Conservation (phyloP, 2,797 vertebrate species). For the Enteromius treurensis region DNA sequence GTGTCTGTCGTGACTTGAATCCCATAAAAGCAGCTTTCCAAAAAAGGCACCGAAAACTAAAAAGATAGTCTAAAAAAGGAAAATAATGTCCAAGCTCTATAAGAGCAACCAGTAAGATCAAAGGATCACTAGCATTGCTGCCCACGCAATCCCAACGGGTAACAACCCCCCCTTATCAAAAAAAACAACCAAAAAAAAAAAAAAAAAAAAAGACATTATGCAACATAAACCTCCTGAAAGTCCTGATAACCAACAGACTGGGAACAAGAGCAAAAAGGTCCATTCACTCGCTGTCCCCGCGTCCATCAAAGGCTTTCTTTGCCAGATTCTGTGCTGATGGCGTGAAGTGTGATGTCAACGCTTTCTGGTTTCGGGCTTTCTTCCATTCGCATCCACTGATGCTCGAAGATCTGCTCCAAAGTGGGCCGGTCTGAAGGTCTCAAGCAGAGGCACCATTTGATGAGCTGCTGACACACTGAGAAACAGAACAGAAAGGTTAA, state of each 20-base stretch:
- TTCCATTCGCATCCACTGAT: conserved; percentile 90
- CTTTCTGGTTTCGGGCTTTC: conserved; percentile 80
- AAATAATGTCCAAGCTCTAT: conserved; percentile 85
- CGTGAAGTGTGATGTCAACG: conserved; percentile 87
- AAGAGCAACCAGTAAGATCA: conserved; percentile 78
- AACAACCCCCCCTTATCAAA: conserved; percentile 64
- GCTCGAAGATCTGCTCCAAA: conserved; percentile 94
- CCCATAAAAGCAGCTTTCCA: conserved; percentile 90
- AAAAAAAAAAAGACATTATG: conserved; percentile 58
- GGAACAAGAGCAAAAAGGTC: conserved; percentile 44
- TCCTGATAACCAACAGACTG: conserved; percentile 56
- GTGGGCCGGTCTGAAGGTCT: conserved; percentile 95
- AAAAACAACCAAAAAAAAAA: conserved; percentile 40
- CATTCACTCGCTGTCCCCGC: conserved; percentile 51
- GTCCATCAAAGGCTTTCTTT: conserved; percentile 91
- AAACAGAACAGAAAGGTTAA: conserved; percentile 18
- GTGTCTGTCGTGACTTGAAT: conserved; percentile 66
- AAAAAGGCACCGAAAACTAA: conserved; percentile 99
- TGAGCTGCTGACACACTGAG: conserved; percentile 95
- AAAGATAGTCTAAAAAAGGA: conserved; percentile 80
- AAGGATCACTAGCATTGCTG: conserved; percentile 52
- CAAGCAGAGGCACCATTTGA: conserved; percentile 95
- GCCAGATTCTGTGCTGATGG: conserved; percentile 89
- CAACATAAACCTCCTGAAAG: conserved; percentile 62
- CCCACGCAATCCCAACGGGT: conserved; percentile 43